Base-by-base conservation (phyloP, 2,888 invertebrate genomes). In the Leucania comma region DNA sequence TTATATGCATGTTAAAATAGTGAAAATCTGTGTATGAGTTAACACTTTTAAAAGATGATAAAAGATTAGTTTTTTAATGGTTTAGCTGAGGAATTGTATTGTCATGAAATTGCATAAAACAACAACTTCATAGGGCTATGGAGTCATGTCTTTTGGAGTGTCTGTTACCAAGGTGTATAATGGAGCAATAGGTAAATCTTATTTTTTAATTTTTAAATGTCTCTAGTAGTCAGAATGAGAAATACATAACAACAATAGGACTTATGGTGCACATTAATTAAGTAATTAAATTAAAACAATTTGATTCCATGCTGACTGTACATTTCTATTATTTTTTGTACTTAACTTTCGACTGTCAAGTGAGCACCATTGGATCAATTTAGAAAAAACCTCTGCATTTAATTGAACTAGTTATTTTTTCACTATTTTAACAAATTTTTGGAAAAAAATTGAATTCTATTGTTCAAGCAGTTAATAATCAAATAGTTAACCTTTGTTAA, bases 41-140 rank as follows among this genome's bases (percentile, higher is more conserved):
- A 53, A 46, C 12, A 54, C 17, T 54, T 74, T 29, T 46, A 35
- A 24, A 32, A 60, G 12, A 22, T 42, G 12, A 63, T 53, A 54
- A 22, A 0, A 9, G n/a, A 63, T 4, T 38, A n/a, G n/a, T 64
- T 70, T 38, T 29, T 17, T 14, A 72, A 22, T 24, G 22, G 48
- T 29, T 74, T 64, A 12, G 22, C 53, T 54, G 54, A 64, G 48
- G 5, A 32, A 22, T 32, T 3, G 24, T 26, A 42, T 35, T 62
- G 32, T 20, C 10, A 70, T 51, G 17, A 42, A 72, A 46, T 46
- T 26, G 22, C 14, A 26, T 24, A 42, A 71, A 51, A n/a, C n/a
- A n/a, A n/a, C n/a, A n/a, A n/a, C n/a, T n/a, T n/a, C n/a, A n/a
- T 20, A 29, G 29, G 2, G 4, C 20, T 51, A 42, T 32, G 2